Conservation (phyloP, 2,888 invertebrate genomes). For the Drosophila aldrichi region DNA sequence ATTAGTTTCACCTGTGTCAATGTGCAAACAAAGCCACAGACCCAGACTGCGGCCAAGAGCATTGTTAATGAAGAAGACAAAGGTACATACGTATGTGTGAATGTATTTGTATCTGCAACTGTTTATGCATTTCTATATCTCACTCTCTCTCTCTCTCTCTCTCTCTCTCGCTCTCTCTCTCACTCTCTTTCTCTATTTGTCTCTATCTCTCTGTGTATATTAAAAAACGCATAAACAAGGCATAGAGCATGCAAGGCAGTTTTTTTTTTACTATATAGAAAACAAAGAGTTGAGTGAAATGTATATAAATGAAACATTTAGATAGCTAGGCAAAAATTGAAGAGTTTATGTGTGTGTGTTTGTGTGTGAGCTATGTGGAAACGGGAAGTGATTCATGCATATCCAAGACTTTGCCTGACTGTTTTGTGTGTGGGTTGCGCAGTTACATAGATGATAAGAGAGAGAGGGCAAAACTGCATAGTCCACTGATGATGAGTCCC, state of each 20-base stretch:
- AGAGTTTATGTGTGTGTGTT: conserved; percentile 1
- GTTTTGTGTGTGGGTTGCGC: conserved; percentile 12
- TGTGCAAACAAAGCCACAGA: conserved; percentile 73
- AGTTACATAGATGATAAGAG: conserved; percentile 32
- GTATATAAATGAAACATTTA: conserved; percentile 34
- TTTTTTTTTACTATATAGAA: conserved; percentile 7
- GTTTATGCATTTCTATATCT: conserved; percentile 6
- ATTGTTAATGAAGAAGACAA: conserved; percentile 66
- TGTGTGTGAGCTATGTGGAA: conserved; percentile 8
- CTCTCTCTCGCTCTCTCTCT: too few relatives aligned
- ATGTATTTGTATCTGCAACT: conserved; percentile 14
- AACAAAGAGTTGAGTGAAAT: conserved; percentile 26
- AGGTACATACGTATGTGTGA: conserved; percentile 12
- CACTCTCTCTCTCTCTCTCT: neutral
- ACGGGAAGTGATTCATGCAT: conserved; percentile 46
- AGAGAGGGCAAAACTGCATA: neutral
- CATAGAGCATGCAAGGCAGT: conserved; percentile 19
- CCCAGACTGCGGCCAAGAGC: conserved; percentile 42
- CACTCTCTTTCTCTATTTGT: too few relatives aligned
- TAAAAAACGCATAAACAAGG: conserved; percentile 32
- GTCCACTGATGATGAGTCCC: conserved; percentile 26
- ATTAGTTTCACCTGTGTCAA: conserved; percentile 81
- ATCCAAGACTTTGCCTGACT: conserved; percentile 23
- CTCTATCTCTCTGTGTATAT: neutral
- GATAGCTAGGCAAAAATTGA: conserved; percentile 26